Conservation (phyloP, 2,113 vertebrate genomes). For the Lonchura striata region DNA sequence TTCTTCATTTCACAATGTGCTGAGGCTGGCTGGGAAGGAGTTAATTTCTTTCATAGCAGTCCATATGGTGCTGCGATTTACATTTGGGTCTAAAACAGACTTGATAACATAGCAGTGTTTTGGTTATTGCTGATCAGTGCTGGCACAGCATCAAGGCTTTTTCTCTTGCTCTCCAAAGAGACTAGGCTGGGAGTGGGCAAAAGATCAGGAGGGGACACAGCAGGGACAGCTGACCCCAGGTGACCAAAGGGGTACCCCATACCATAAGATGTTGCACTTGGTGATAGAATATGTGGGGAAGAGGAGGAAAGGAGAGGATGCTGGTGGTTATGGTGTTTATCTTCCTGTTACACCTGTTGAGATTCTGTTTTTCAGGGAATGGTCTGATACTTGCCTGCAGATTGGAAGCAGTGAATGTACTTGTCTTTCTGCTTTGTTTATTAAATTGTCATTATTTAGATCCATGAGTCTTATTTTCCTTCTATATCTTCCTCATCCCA, state of each 20-base stretch:
- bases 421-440: not conserved
- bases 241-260: not conserved
- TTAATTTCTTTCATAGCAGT: constrained; percentile 15
- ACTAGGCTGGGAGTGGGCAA: not conserved
- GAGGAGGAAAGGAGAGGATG: not conserved
- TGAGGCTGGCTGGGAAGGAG: not conserved
- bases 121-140: not conserved
- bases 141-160: not conserved
- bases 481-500: not conserved
- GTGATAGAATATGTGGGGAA: not conserved
- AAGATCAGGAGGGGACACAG: not conserved
- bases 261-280: accelerated
- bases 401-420: not conserved
- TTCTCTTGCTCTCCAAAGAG: not conserved
- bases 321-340: not conserved
- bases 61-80: constrained; percentile 32
- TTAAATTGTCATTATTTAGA: not conserved
- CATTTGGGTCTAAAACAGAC: constrained; percentile 10
- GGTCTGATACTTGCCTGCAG: not conserved
- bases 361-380: not conserved
- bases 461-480: not conserved
- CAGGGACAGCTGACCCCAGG: not conserved
- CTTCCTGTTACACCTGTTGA: not conserved
- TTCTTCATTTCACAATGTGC: not conserved
- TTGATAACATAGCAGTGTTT: not conserved